These are phyloP conservation scores for Digitonthophagus gazella DNA, from an alignment of 2,888 invertebrate genomes.

Conservation along the genomic window DNA sequence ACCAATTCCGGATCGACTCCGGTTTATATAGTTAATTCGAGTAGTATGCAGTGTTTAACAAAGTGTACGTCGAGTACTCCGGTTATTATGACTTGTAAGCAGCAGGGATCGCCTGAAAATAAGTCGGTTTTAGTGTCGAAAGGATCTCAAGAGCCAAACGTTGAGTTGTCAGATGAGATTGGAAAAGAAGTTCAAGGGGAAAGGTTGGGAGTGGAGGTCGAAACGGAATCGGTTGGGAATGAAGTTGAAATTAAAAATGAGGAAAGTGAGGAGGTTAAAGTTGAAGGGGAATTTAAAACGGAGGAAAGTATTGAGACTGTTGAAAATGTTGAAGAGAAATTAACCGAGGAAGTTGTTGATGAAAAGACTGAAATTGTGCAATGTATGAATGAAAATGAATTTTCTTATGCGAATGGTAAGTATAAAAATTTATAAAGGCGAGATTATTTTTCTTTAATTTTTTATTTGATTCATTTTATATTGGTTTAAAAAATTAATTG, in stretches of 20 bases:
- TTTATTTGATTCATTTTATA: too few species aligned
- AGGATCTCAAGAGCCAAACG: neutral
- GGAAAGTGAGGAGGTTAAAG: neutral
- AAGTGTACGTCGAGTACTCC: conserved; percentile 35
- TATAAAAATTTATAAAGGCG: too few species aligned
- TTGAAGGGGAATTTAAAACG: neutral
- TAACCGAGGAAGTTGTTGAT: neutral
- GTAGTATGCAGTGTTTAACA: conserved; percentile 33
- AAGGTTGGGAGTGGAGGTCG: too few species aligned
- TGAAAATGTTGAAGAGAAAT: too few species aligned
- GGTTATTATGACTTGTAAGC: conserved; percentile 33
- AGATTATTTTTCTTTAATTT: too few species aligned
- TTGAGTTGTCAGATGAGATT: neutral
- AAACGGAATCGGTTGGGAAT: neutral
- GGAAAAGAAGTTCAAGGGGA: too few species aligned
- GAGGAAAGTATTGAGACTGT: neutral
- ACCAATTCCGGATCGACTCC: conserved; percentile 39
- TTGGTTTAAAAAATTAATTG: too few species aligned
- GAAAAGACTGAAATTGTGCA: neutral
- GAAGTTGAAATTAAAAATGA: neutral
- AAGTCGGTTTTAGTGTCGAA: conserved; percentile 24
- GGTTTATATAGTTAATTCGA: conserved; percentile 43
- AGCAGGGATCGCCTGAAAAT: conserved; percentile 27
- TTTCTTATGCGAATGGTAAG: neutral
- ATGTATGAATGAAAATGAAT: neutral